Base-by-base conservation (phyloP, 2,888 invertebrate species). In the Eupithecia vulgata region DNA sequence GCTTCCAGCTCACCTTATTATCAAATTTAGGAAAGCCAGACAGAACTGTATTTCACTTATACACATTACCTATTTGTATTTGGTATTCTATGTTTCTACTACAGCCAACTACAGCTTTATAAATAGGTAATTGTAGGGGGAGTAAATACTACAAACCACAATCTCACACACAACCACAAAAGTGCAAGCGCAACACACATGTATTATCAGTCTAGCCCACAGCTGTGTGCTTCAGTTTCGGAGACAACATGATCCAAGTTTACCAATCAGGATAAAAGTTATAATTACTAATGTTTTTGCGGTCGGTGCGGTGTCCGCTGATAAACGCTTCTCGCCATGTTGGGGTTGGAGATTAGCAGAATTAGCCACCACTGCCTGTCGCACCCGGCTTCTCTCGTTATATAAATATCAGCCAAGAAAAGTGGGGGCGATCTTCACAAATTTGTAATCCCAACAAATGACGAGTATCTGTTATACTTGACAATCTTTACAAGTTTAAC, bases 321-420 rank as follows among this genome's bases (percentile, higher is more conserved):
- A 34, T 17, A 59, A 59, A 67, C 73, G 4, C 21, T 35, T 67
- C 17, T 67, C 52, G 17, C 70, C 52, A 62, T 62, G 48, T 62
- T 45, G 61, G 67, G 73, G 40, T 52, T 67, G 30, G 62, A 70
- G 70, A 73, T 73, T 67, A 70, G 35, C 52, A n/a, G 67, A 70
- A 70, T 73, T 70, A 67, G 62, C 62, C 25, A 52, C 52, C 42
- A 25, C 62, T 61, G n/a, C n/a, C 67, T 52, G 25, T 57, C 8
- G 57, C 35, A 17, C 25, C 57, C 15, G 67, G 37, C n/a, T 68
- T 68, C 25, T 8, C 21, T 57, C 37, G 5, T 8, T 57, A 5
- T 5, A 25, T 13, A 25, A 25, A 57, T 57, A 4, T 12, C 3
- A 52, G n/a, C 52, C 12, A 6, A 6, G 15, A 0, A 17, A 1